Conservation (phyloP, 2,888 invertebrate species). For the Microdon myrmicae region DNA sequence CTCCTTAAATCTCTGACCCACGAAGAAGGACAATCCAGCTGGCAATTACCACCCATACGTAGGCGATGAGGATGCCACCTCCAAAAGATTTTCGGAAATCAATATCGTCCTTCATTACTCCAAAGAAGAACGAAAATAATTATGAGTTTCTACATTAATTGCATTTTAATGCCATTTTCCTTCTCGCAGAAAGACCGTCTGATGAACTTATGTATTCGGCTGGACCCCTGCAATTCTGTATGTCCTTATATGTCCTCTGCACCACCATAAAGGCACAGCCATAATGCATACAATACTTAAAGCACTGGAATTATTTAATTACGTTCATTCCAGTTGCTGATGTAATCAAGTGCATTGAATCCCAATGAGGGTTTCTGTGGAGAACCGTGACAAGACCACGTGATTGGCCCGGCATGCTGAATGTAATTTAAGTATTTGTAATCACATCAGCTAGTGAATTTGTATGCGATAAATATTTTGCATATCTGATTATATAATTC, state of each 20-base stretch:
- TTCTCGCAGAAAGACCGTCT: constrained; percentile 8
- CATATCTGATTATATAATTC: constrained; percentile 39
- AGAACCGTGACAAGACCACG: constrained; percentile 4
- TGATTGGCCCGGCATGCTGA: constrained; percentile 34
- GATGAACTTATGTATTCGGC: constrained; percentile 14
- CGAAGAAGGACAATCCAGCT: constrained; percentile 3
- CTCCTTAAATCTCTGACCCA: not conserved
- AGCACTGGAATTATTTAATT: constrained; percentile 49
- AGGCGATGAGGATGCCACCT: not conserved
- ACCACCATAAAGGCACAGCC: constrained; percentile 22
- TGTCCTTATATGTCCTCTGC: not conserved
- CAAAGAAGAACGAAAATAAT: constrained; percentile 21
- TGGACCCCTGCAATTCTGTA: not conserved
- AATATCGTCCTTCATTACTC: constrained; percentile 6
- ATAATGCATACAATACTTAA: constrained; percentile 41
- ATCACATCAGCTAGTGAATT: constrained; percentile 27
- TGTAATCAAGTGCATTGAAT: constrained; percentile 48
- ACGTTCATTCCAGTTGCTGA: constrained; percentile 45
- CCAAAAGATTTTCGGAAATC: not conserved
- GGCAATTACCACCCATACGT: constrained; percentile 27
- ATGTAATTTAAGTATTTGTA: constrained; percentile 36
- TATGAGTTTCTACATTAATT: constrained; percentile 33
- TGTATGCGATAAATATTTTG: constrained; percentile 9
- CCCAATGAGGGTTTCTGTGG: constrained; percentile 4
- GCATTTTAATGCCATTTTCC: constrained; percentile 40